Evolutionary conservation across 2,888 invertebrate genomes (phyloP), one percentile per base, ranked within the genome.

Genomic region (Anthophora plumipes): DNA sequence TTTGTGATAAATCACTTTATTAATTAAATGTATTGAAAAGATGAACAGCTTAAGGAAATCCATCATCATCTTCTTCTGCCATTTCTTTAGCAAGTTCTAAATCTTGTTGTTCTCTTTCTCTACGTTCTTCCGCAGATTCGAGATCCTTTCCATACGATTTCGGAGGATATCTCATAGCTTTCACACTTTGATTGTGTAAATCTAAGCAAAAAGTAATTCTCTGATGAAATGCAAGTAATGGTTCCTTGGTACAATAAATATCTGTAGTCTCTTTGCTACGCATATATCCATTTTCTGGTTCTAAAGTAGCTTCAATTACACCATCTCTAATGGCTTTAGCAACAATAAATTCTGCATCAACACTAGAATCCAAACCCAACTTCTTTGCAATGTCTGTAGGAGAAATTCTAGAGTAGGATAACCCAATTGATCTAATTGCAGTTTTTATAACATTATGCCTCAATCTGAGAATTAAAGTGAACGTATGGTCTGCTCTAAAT

Each of bases 391-490:
- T 98, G 92, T 99, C 99, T 84, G 96, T 96, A 0, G 99, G 97
- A 4, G 98, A 98, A 90, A 99, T 99, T 82, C 98, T 95, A 0
- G 99, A 99, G 93, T 99, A 99, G 0, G 99, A 99, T 41, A 98
- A 94, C 1, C 98, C 99, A 93, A 99, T 99, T 66, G 98, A 97
- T 50, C 99, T 96, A 71, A 99, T 97, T 0, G 99, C 99, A 14
- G 99, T 99, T 94, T 99, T 99, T 90, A 99, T 99, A 0, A 99
- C 99, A 94, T 99, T 99, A 93, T 99, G 99, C 71, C 99, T 96
- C 72, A 99, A 95, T 82, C 99, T 97, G 61, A 99, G 95, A 90
- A 99, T 99, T 79, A 99, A 94, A 37, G 99, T 99, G 90, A 98
- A 98, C 0, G 99, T 99, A 91, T 98, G 97, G 93, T 99, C 99